Conservation (phyloP, 2,797 vertebrate genomes). For the Sebastes matsubarae region DNA sequence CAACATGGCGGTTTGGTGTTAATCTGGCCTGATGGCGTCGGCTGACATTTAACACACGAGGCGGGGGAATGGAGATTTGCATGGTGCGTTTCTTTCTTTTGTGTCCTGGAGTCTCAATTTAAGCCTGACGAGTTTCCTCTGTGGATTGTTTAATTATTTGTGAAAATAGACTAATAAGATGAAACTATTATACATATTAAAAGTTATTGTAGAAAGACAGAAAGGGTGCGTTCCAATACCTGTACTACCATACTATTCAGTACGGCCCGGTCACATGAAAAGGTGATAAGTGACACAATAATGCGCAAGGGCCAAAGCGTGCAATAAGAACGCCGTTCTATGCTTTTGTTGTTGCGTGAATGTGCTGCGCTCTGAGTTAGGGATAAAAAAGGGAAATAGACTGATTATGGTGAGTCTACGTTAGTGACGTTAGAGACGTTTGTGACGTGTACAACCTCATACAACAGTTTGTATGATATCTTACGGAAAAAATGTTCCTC, state of each 20-base stretch:
- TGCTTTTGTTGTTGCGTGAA: too few relatives aligned
- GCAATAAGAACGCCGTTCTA: too few relatives aligned
- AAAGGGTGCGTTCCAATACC: neutral
- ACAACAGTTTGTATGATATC: too few relatives aligned
- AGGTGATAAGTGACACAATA: neutral
- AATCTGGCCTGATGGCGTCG: neutral
- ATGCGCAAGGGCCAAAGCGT: too few relatives aligned
- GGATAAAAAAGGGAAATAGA: too few relatives aligned
- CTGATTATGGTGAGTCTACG: too few relatives aligned
- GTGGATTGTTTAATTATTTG: too few relatives aligned
- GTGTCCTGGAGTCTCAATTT: neutral
- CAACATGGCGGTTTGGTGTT: conserved; percentile 6
- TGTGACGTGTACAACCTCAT: too few relatives aligned
- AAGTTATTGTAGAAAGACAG: neutral
- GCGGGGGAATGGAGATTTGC: neutral
- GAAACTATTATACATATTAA: neutral
- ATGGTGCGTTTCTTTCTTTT: neutral
- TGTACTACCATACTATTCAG: neutral
- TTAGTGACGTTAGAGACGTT: too few relatives aligned
- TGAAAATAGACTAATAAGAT: neutral
- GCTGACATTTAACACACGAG: conserved; percentile 13
- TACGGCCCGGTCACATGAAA: neutral
- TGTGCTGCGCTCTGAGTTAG: too few relatives aligned
- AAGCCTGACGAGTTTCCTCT: too few relatives aligned
- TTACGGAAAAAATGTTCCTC: too few relatives aligned